Percentiles rank a stretch among this genome's conserved stretches.
These are phyloP conservation scores for Paramormyrops kingsleyae DNA, from an alignment of 2,113 vertebrate genomes.

Conservation along the genomic window DNA sequence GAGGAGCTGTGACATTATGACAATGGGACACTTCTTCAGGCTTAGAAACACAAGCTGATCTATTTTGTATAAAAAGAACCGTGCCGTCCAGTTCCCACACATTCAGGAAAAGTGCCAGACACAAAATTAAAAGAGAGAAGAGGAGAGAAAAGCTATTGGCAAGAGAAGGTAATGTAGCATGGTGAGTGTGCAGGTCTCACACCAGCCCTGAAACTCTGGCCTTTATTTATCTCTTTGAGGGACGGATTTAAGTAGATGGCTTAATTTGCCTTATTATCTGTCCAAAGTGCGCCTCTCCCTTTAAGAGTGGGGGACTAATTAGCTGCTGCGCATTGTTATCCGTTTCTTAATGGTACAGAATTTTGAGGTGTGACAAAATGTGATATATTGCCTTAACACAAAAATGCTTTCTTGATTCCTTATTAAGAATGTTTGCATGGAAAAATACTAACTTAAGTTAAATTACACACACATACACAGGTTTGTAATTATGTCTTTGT, in stretches of 20 bases:
- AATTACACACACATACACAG: background rate
- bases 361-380: constrained; percentile 26
- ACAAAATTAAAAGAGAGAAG: constrained; percentile 37
- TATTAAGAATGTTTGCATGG: background rate
- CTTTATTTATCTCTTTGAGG: constrained; percentile 51
- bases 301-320: constrained; percentile 54
- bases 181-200: constrained; percentile 56
- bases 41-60: constrained; percentile 80
- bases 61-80: constrained; percentile 87
- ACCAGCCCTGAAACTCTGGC: constrained; percentile 37
- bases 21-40: constrained; percentile 92
- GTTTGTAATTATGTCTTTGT: too few species aligned
- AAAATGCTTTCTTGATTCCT: background rate
- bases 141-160: constrained; percentile 25
- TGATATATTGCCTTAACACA: constrained; percentile 24
- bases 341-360: constrained; percentile 47
- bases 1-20: constrained; percentile 94
- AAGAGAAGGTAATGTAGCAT: constrained; percentile 45
- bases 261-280: constrained; percentile 70
- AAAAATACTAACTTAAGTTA: background rate
- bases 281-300: constrained; percentile 45
- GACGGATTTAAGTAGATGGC: constrained; percentile 68
- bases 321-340: constrained; percentile 52
- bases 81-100: constrained; percentile 87
- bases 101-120: constrained; percentile 70